Evolutionary conservation across 30 jellyfish, hydroid and myxozoan genomes (phyloP), one percentile per base, ranked within the genome.

Genomic region (Turritopsis dohrnii): DNA sequence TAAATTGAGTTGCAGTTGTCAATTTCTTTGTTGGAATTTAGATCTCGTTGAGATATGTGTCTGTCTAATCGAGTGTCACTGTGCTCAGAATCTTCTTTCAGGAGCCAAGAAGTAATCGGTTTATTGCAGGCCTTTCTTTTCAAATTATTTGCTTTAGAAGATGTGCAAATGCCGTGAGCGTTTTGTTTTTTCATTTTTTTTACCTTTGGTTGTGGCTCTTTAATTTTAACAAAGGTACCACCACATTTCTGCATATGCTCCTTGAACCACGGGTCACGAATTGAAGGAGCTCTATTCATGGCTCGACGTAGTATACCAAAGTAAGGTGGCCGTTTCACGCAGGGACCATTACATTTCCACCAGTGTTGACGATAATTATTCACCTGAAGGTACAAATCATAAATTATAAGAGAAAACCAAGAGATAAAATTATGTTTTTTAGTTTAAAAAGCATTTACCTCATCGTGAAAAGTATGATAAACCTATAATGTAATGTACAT

Each of bases 341-440:
- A 94, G 21, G 96, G 96, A 19, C 99, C 99, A 72, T 94, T 96
- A 66, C 99, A 94, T 75, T 74, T 81, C 99, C 99, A 94, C 99
- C 99, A 94, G 86, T 94, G 99, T 72, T 86, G 96, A 72, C 96
- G 69, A 79, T 94, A 87, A 52, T 76, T 52, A 71, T 94, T 86
- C 18, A 94, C 99, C 97, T 94, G 71, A 22, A 52, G 29, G 66
- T 18, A 71, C 29, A 66, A 29, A 52, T 13, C 22, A 23, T n/a
- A 66, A 26, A n/a, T 66, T 5, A 66, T 66, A 26, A 22, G 4
- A 41, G 13, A 41, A 23, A 69, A 8, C 0, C 0, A 1, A 27
- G 31, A 69, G 19, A 17, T 1, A 66, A 17, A 21, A 3, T 21
- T 21, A 17, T 66, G n/a, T 54, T n/a, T 18, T 16, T 18, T 71